phyloP scores from a whole-genome alignment of 2,888 invertebrate genomes.

The Meteorus colon region DNA sequence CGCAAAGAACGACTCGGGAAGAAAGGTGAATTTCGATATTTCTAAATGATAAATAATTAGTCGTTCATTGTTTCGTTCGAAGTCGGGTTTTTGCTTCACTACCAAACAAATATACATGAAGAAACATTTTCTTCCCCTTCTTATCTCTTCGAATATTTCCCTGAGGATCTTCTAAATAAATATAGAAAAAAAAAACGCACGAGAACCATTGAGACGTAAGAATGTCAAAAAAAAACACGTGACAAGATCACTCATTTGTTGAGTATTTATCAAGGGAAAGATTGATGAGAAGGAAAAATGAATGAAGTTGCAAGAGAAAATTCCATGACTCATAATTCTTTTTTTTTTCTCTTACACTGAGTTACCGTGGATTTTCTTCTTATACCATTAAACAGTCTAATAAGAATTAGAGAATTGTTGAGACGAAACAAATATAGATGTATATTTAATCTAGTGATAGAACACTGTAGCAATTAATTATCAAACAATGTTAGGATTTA shows the following conservation, averaged over 20 bases:
- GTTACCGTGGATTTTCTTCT: slow-evolving; percentile 11
- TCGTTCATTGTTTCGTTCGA: neutral
- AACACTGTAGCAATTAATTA: slow-evolving; percentile 12
- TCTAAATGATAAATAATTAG: slow-evolving; percentile 75
- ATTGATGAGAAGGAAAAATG: neutral
- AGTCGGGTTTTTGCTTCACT: slow-evolving; percentile 8
- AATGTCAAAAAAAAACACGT: neutral
- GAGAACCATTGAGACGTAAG: neutral
- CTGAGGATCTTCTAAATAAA: neutral
- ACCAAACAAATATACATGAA: slow-evolving; percentile 17
- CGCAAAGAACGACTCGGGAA: slow-evolving; percentile 91
- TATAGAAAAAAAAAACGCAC: neutral
- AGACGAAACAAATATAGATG: slow-evolving; percentile 21
- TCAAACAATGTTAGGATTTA: slow-evolving; percentile 7
- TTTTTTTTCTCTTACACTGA: neutral
- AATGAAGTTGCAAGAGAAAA: neutral
- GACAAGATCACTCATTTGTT: neutral
- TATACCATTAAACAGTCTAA: slow-evolving; percentile 6
- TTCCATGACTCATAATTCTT: neutral
- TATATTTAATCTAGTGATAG: slow-evolving; percentile 11
- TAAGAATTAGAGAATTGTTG: slow-evolving; percentile 2
- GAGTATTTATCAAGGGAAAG: neutral
- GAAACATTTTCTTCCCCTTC: neutral
- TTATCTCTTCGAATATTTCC: neutral
- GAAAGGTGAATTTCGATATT: slow-evolving; percentile 96